Evolutionary conservation across 1,140 invertebrate species (phyloP).

Genomic region (Kradibia gibbosae): DNA sequence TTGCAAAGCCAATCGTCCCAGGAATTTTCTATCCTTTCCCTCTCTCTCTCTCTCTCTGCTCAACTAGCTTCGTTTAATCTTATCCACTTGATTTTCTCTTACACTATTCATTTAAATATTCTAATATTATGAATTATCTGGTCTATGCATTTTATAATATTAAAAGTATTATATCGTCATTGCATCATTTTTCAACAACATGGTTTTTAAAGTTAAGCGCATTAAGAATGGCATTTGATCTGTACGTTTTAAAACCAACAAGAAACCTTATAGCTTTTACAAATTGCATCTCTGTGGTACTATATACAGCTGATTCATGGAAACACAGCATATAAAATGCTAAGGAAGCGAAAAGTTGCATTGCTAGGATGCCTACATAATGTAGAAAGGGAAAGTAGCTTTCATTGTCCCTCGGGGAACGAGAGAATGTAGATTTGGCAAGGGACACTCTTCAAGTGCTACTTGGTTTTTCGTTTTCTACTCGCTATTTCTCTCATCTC

Average conservation of each 20-base stretch:
- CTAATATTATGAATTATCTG: too few relatives aligned
- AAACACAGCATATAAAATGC: conserved; percentile 18
- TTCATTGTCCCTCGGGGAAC: conserved; percentile 66
- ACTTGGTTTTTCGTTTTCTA: background rate
- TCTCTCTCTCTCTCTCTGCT: background rate
- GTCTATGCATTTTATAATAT: too few relatives aligned
- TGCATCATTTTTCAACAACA: too few relatives aligned
- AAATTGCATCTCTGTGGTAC: background rate
- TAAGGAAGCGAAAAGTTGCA: conserved; percentile 48
- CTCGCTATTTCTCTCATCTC: background rate
- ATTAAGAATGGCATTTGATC: too few relatives aligned
- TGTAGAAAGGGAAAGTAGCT: conserved; percentile 59
- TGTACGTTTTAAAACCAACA: background rate
- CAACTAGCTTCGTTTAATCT: too few relatives aligned
- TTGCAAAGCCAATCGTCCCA: background rate
- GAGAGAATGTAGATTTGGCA: conserved; percentile 44
- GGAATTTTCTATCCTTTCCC: background rate
- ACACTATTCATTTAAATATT: too few relatives aligned
- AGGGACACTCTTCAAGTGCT: conserved; percentile 40
- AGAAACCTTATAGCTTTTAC: background rate
- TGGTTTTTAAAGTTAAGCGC: too few relatives aligned
- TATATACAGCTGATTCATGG: background rate
- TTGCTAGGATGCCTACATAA: conserved; percentile 43
- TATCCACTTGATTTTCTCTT: too few relatives aligned
- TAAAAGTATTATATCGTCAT: too few relatives aligned